A percentile compares a stretch with the other conserved stretches of the same genome.
Evolutionary conservation across 2,888 invertebrate genomes (phyloP).

Genomic region (Orgyia antiqua): DNA sequence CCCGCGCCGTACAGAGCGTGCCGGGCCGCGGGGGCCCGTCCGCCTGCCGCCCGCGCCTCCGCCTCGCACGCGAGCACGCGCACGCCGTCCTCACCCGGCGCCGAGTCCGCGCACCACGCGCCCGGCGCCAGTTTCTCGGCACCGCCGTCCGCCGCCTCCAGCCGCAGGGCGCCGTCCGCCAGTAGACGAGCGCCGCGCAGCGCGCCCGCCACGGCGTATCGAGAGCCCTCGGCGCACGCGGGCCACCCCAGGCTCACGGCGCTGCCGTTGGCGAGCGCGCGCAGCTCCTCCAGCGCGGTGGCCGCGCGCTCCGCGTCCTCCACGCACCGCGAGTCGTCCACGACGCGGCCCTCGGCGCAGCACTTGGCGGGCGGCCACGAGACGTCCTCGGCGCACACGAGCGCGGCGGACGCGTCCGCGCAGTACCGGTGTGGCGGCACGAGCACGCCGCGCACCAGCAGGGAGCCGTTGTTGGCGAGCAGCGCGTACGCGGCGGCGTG

Average conservation of each 20-base stretch:
- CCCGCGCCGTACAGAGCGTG: conserved; percentile 87
- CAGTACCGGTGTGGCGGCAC: conserved; percentile 80
- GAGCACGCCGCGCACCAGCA: conserved; percentile 69
- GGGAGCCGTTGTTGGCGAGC: conserved; percentile 82
- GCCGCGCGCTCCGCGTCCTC: conserved; percentile 39
- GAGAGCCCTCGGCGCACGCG: conserved; percentile 62
- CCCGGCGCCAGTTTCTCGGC: conserved; percentile 35
- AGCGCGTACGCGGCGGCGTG: conserved; percentile 69
- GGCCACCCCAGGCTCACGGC: conserved; percentile 75
- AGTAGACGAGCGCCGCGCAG: conserved; percentile 43
- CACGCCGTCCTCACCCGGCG: conserved; percentile 54
- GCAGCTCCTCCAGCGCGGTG: conserved; percentile 49
- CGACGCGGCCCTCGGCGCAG: conserved; percentile 82
- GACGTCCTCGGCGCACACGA: conserved; percentile 77
- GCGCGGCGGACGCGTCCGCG: conserved; percentile 80
- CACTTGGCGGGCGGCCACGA: conserved; percentile 79
- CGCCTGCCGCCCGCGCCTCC: conserved; percentile 56
- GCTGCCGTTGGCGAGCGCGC: conserved; percentile 43
- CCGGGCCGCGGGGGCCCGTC: conserved; percentile 70
- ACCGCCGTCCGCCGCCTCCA: conserved; percentile 61
- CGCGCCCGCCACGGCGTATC: conserved; percentile 77
- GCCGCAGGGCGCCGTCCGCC: conserved; percentile 50
- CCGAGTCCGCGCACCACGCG: conserved; percentile 68
- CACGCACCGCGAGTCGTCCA: conserved; percentile 75
- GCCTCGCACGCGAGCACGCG: conserved; percentile 72